Evolutionary conservation across 2,888 invertebrate species (phyloP), one percentile per base, ranked within the genome.

Genomic region (Miltochrista miniata): DNA sequence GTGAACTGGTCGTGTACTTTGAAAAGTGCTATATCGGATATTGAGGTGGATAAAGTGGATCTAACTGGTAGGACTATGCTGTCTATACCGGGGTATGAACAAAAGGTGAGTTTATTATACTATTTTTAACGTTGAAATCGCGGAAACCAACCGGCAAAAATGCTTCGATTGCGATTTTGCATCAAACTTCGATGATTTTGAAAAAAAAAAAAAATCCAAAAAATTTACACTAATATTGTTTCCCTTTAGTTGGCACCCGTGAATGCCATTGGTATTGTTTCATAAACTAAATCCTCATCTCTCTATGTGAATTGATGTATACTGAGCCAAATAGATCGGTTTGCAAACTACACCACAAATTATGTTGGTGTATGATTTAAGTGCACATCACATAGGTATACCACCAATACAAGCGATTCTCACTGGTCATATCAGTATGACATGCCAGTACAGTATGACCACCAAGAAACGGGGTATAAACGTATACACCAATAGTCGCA

Each of bases 1-100:
- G 99, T 99, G 3, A 99, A 99, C 92, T 99, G 99, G 99, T 99
- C 98, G 0, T 99, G 99, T 77, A 93, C 97, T 0, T 90, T 99
- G 11, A 97, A 98, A 77, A 99, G 98, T 44, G 99, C 99, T 8
- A 99, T 99, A 66, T 99, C 99, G 0, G 99, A 99, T 80, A 99
- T 99, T 62, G 99, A 99, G 88, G 98, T 99, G 2, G 99, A 99
- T 81, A 99, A 99, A 87, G 83, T 96, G 36, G 98, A 99, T 77
- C 85, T 99, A 35, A 79, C 94, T 2, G 98, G 98, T 0, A 92
- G 96, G 44, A 99, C 98, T 0, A 81, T 97, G 65, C 80, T 99
- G 41, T 76, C 94, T 18, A 98, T 99, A 61, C 99, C 99, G 0
- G 98, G 98, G 0, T 98, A 98, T 80, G 92, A 94, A n/a, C 93